Conservation (phyloP, 2,888 invertebrate genomes). For the Drosophila algonquin region DNA sequence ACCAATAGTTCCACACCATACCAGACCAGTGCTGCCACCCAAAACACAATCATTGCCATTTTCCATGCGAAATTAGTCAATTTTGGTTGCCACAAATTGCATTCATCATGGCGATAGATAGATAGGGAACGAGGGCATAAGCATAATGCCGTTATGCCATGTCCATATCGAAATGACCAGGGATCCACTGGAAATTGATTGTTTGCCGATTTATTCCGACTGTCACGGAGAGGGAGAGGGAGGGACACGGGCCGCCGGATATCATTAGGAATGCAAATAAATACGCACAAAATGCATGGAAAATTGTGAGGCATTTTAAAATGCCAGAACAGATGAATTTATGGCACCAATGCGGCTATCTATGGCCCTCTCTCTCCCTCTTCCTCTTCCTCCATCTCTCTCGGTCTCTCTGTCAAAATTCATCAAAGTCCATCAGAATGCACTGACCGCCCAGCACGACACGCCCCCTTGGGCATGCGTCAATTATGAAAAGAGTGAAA, state of each 20-base stretch:
- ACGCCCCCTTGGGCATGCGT: slow-evolving; percentile 55
- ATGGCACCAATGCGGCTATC: slow-evolving; percentile 30
- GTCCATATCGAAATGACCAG: slow-evolving; percentile 13
- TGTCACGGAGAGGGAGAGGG: not conserved
- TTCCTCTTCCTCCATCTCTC: not conserved
- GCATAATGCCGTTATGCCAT: slow-evolving; percentile 19
- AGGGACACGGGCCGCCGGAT: slow-evolving; percentile 17
- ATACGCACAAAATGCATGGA: slow-evolving; percentile 30
- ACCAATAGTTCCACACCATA: not conserved
- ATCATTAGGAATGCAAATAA: slow-evolving; percentile 72
- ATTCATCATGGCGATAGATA: slow-evolving; percentile 42
- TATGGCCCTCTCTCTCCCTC: not conserved
- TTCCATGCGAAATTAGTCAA: slow-evolving; percentile 34
- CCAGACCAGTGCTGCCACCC: not conserved
- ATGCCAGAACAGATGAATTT: slow-evolving; percentile 47
- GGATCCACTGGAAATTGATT: slow-evolving; percentile 46
- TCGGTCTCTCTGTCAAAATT: slow-evolving; percentile 58
- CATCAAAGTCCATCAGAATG: slow-evolving; percentile 67
- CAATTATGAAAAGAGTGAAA: slow-evolving; percentile 75
- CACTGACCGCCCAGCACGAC: slow-evolving; percentile 30
- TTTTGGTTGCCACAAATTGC: slow-evolving; percentile 40
- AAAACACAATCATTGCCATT: slow-evolving; percentile 7
- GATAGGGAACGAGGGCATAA: slow-evolving; percentile 14
- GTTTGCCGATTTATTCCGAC: slow-evolving; percentile 29
- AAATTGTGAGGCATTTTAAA: slow-evolving; percentile 42